phyloP scores from a whole-genome alignment of 2,888 invertebrate genomes.

The Cenopis cana region DNA sequence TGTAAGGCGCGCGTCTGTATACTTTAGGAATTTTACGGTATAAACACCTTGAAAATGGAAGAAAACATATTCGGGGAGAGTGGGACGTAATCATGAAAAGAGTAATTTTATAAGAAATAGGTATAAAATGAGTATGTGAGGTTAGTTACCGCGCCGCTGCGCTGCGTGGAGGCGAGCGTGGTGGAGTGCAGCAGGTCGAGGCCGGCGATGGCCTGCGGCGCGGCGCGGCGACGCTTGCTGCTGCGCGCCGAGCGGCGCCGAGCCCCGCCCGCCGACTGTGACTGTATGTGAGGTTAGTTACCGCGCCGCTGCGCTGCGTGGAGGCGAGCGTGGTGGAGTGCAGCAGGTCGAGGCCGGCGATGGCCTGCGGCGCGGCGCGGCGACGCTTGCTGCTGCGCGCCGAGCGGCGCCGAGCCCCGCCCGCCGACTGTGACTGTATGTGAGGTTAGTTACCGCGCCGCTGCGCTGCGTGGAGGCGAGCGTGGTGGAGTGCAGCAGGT shows the following conservation, averaged over 20 bases:
- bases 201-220: conserved; percentile 89
- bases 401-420: conserved; percentile 68
- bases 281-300: conserved; percentile 60
- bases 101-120: too few relatives aligned
- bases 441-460: conserved; percentile 83
- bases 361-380: conserved; percentile 82
- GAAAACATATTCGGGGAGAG: too few relatives aligned
- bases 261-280: conserved; percentile 67
- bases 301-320: conserved; percentile 90
- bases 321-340: conserved; percentile 96
- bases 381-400: conserved; percentile 74
- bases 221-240: conserved; percentile 75
- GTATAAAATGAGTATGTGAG: not conserved
- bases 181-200: conserved; percentile 95
- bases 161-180: conserved; percentile 94
- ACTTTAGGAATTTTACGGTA: too few relatives aligned
- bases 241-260: conserved; percentile 69
- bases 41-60: too few relatives aligned
- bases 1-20: too few relatives aligned
- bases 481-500: conserved; percentile 95
- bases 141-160: conserved; percentile 85
- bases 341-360: conserved; percentile 94
- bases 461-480: conserved; percentile 93
- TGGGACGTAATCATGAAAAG: too few relatives aligned
- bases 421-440: too few relatives aligned